Conservation (phyloP, 92 coral and sea anemone genomes). For the Heteractis magnifica region DNA sequence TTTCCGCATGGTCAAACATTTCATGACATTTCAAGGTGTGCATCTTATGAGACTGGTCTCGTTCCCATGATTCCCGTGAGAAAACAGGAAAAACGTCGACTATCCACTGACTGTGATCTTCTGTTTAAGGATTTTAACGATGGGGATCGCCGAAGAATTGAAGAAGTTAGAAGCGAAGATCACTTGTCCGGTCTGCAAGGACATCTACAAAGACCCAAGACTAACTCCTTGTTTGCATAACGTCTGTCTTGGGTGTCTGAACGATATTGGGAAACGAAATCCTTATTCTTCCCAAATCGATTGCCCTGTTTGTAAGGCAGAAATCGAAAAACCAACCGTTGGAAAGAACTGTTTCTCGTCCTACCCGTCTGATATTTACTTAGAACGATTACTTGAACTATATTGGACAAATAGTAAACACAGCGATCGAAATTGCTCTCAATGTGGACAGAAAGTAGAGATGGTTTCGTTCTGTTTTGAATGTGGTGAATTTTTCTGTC, state of each 20-base stretch:
- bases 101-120: too few relatives aligned
- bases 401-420: conserved; percentile 45
- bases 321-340: conserved; percentile 44
- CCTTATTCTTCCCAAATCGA: conserved; percentile 45
- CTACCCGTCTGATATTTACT: conserved; percentile 63
- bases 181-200: conserved; percentile 59
- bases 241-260: conserved; percentile 65
- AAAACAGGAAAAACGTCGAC: neutral
- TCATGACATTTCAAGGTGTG: neutral
- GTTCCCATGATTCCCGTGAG: neutral
- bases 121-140: neutral
- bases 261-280: conserved; percentile 54
- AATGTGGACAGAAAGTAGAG: conserved; percentile 35
- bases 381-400: conserved; percentile 60
- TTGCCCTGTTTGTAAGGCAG: conserved; percentile 79
- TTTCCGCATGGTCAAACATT: neutral
- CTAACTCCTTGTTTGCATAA: conserved; percentile 76
- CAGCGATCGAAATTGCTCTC: conserved; percentile 41
- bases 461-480: conserved; percentile 69
- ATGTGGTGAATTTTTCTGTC: conserved; percentile 63
- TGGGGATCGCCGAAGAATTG: conserved; percentile 2
- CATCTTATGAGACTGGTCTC: neutral
- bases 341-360: conserved; percentile 30
- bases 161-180: conserved; percentile 46
- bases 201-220: conserved; percentile 66